Conservation (phyloP, 2,113 vertebrate species). For the Nothoprocta pentlandii region DNA sequence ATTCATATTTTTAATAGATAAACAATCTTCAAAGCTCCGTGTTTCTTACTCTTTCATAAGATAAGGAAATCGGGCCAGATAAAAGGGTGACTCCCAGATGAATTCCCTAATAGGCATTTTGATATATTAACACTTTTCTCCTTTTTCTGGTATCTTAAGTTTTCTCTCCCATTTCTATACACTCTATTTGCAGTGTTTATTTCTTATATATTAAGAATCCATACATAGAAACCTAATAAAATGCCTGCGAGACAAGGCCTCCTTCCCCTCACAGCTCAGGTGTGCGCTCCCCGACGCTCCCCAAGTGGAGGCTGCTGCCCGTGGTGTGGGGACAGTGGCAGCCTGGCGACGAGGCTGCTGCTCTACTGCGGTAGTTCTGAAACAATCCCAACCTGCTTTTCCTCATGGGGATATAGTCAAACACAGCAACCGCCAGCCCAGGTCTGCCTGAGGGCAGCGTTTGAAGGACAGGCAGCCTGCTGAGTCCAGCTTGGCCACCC, state of each 20-base stretch:
- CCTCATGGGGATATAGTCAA: fast-evolving
- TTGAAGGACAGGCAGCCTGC: no score
- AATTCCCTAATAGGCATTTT: neutral
- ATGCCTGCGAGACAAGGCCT: neutral
- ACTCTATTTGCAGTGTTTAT: neutral
- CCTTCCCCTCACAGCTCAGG: no score
- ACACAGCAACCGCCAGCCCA: no score
- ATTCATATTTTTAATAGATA: neutral
- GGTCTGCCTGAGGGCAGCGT: no score
- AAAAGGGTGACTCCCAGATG: neutral
- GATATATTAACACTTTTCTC: neutral
- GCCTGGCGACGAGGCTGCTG: no score
- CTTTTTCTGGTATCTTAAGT: neutral
- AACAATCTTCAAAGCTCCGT: neutral
- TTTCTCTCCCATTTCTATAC: neutral
- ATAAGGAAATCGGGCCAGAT: neutral
- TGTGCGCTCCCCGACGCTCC: no score
- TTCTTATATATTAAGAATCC: neutral
- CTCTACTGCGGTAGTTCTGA: no score
- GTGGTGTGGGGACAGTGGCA: no score
- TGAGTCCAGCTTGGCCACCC: no score
- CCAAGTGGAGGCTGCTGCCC: no score
- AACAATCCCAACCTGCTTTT: fast-evolving
- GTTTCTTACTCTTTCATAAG: neutral
- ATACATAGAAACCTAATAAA: neutral